Conservation (phyloP, 2,888 invertebrate genomes). For the Macrophya annulata region DNA sequence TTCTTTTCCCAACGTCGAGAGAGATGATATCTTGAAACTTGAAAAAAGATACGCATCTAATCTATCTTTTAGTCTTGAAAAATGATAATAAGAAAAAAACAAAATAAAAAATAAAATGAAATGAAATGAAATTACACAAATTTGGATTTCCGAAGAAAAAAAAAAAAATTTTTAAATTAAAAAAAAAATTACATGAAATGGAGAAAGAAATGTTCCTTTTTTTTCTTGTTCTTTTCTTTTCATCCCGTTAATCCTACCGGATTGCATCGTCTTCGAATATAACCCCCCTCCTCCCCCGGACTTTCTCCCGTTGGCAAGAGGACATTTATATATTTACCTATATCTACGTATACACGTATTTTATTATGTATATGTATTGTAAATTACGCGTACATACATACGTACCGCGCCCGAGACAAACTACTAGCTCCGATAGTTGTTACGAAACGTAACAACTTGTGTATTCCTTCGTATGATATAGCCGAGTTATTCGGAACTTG, state of each 20-base stretch:
- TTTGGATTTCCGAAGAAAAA: neutral
- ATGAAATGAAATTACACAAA: neutral
- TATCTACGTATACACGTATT: neutral
- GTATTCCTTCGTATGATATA: neutral
- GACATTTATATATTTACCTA: neutral
- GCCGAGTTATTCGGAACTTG: neutral
- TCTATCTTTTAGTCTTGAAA: neutral
- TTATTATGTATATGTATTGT: neutral
- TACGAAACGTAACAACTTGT: constrained; percentile 14
- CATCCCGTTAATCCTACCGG: constrained; percentile 31
- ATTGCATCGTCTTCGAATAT: constrained; percentile 32
- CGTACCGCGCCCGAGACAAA: constrained; percentile 28
- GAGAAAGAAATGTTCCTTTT: neutral
- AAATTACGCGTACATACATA: neutral
- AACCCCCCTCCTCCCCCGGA: neutral
- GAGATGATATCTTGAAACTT: neutral
- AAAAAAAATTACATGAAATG: neutral
- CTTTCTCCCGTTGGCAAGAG: constrained; percentile 37
- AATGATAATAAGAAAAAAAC: constrained; percentile 32
- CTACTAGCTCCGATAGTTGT: constrained; percentile 10
- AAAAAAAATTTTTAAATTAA: too few relatives aligned
- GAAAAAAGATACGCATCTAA: neutral
- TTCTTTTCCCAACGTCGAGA: neutral
- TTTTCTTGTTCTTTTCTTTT: neutral
- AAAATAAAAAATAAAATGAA: constrained; percentile 35